These are phyloP conservation scores for Odontamblyopus rebecca DNA, from an alignment of 2,797 vertebrate species.

Conservation along the genomic window DNA sequence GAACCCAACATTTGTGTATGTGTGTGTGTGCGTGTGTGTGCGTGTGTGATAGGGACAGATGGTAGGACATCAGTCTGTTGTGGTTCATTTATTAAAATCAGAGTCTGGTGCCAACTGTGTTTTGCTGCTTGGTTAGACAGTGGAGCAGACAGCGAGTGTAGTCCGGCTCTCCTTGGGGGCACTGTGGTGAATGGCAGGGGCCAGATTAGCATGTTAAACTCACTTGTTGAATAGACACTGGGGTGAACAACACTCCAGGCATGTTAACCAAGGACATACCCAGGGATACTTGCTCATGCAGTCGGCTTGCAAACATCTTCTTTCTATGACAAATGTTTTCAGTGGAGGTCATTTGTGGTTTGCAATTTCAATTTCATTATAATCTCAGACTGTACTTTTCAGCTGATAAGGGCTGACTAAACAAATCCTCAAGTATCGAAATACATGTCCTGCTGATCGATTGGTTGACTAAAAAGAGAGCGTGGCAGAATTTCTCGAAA, in stretches of 20 bases:
- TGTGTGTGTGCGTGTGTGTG: conserved; percentile 9
- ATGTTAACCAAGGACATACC: conserved; percentile 39
- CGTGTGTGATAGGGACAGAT: conserved; percentile 38
- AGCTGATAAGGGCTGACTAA: no score
- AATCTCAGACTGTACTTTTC: no score
- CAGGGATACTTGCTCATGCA: conserved; percentile 10
- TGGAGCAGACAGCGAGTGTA: conserved; percentile 24
- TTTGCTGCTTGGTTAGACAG: conserved; percentile 42
- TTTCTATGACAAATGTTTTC: neutral
- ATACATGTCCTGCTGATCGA: no score
- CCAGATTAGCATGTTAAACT: conserved; percentile 64
- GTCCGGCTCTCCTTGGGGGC: conserved; percentile 35
- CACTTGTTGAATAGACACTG: conserved; percentile 55
- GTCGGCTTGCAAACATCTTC: neutral
- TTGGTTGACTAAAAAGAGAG: no score
- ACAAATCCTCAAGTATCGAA: no score
- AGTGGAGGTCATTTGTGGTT: neutral
- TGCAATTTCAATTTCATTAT: no score
- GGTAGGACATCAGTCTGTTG: conserved; percentile 40
- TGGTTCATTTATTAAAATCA: conserved; percentile 37
- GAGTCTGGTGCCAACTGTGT: conserved; percentile 36
- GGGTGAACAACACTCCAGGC: conserved; percentile 24
- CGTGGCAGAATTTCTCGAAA: no score
- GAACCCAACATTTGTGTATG: neutral
- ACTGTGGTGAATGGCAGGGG: conserved; percentile 49